Conservation (phyloP, 35 echinoderm and acorn worm genomes). For the Apostichopus californicus region DNA sequence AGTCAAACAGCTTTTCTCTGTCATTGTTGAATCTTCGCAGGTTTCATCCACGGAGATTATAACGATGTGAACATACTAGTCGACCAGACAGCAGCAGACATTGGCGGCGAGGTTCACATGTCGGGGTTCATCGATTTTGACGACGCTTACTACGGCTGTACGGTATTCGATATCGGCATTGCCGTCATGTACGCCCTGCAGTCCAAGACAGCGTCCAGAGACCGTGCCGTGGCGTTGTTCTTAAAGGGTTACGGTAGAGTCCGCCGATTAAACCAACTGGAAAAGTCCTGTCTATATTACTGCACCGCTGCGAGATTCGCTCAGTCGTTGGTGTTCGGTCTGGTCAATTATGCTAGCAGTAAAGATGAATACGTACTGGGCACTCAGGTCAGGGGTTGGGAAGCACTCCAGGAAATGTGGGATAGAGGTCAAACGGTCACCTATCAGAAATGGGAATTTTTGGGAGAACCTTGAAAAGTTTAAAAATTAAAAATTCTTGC, state of each 20-base stretch:
- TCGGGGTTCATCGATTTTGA: slow-evolving; percentile 44
- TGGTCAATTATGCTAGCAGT: neutral
- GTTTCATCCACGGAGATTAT: slow-evolving; percentile 40
- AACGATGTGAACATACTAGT: slow-evolving; percentile 25
- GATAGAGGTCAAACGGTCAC: neutral
- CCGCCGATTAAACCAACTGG: neutral
- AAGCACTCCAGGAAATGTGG: slow-evolving; percentile 30
- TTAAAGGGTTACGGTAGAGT: neutral
- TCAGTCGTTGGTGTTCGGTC: neutral
- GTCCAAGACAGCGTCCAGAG: neutral
- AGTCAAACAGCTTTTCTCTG: no score
- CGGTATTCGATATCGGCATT: slow-evolving; percentile 11
- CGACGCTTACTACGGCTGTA: slow-evolving; percentile 9
- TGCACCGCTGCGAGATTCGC: slow-evolving; percentile 15
- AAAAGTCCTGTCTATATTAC: neutral
- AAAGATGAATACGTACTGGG: slow-evolving; percentile 22
- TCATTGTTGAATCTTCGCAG: neutral
- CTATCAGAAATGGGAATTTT: slow-evolving; percentile 1
- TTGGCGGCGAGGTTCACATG: neutral
- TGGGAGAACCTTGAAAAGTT: neutral
- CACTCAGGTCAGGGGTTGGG: slow-evolving; percentile 29
- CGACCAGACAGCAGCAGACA: neutral
- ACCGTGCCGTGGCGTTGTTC: neutral
- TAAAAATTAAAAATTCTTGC: no score
- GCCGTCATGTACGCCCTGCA: neutral